Evolutionary conservation across 2,797 vertebrate genomes (phyloP).

Genomic region (Sphenodon punctatus): DNA sequence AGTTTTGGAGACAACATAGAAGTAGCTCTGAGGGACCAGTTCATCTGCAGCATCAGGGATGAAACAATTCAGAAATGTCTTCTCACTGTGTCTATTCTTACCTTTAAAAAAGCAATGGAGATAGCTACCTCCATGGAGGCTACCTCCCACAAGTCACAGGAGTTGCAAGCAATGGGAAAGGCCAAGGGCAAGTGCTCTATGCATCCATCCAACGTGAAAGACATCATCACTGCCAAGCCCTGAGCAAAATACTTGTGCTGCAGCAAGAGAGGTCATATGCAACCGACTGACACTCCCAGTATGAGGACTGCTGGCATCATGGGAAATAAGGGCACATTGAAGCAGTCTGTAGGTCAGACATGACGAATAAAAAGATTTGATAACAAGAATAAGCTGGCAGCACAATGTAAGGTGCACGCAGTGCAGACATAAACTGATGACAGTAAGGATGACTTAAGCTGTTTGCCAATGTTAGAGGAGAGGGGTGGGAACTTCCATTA

Average conservation of each 20-base stretch:
- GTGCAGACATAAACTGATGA: neutral
- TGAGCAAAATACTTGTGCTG: too few species aligned
- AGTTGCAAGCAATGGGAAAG: neutral
- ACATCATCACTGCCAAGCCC: too few species aligned
- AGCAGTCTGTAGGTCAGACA: neutral
- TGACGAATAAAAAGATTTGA: neutral
- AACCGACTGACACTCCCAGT: neutral
- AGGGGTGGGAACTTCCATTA: too few species aligned
- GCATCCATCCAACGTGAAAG: neutral
- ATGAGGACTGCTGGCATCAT: neutral
- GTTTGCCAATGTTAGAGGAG: too few species aligned
- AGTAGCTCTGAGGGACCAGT: too few species aligned
- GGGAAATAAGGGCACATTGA: neutral
- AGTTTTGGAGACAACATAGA: too few species aligned
- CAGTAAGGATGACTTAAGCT: neutral
- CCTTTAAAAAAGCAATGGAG: too few species aligned
- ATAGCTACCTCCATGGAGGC: neutral
- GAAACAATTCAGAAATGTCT: neutral
- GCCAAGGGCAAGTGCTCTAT: neutral
- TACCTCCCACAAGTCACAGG: too few species aligned
- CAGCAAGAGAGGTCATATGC: neutral
- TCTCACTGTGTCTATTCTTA: too few species aligned
- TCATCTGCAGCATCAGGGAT: neutral
- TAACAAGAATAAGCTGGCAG: neutral
- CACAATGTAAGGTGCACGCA: neutral